phyloP scores from a whole-genome alignment of 1,140 invertebrate genomes.

The Nasonia longicornis region DNA sequence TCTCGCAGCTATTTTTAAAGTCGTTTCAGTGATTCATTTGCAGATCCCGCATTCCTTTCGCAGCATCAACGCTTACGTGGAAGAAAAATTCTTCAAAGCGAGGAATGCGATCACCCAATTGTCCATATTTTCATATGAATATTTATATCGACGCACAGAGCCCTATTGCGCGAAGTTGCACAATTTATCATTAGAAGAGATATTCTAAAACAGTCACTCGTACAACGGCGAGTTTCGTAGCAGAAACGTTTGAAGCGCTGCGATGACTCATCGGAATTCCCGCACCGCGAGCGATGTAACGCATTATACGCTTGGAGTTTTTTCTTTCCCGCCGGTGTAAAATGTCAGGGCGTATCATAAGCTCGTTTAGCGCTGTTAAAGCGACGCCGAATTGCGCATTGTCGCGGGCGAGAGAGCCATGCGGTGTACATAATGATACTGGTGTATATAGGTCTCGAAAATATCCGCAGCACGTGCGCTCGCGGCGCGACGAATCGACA shows the following conservation, averaged over 20 bases:
- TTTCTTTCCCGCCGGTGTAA: background rate
- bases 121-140: too few relatives aligned
- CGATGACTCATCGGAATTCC: slow-evolving; percentile 35
- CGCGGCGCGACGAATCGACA: background rate
- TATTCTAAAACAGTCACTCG: background rate
- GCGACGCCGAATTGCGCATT: background rate
- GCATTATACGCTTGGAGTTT: background rate
- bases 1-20: background rate
- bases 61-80: background rate
- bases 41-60: background rate
- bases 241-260: slow-evolving; percentile 8
- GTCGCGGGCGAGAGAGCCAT: background rate
- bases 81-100: too few relatives aligned
- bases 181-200: slow-evolving; percentile 9
- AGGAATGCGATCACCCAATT: too few relatives aligned
- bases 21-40: background rate
- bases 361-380: slow-evolving; percentile 6
- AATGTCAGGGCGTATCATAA: slow-evolving; percentile 16
- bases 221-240: background rate
- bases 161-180: background rate
- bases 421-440: background rate
- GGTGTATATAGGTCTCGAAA: background rate
- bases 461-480: background rate
- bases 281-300: slow-evolving; percentile 9
- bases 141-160: background rate